A percentile compares a stretch with the other conserved stretches of the same genome.
These are phyloP conservation scores for Arothron firmamentum DNA, from an alignment of 2,113 vertebrate genomes.

Conservation along the genomic window DNA sequence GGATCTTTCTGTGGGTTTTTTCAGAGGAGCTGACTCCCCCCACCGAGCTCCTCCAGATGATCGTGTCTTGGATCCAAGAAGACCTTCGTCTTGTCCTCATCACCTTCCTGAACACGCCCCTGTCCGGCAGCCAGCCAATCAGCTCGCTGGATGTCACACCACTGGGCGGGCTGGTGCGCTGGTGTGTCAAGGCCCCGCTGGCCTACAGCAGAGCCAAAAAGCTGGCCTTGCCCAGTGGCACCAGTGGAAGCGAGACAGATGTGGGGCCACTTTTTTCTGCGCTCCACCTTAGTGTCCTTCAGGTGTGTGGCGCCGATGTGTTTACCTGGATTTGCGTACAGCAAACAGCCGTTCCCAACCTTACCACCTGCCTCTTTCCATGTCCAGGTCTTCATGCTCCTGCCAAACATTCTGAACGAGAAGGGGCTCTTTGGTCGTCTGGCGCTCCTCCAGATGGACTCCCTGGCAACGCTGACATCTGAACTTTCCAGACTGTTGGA, in stretches of 20 bases:
- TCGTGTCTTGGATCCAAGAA: constrained; percentile 91
- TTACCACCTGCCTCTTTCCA: constrained; percentile 15
- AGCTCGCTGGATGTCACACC: constrained; percentile 91
- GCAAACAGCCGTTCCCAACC: neutral
- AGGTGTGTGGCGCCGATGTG: constrained; percentile 73
- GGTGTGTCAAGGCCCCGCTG: constrained; percentile 92
- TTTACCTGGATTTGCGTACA: neutral
- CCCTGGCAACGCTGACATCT: constrained; percentile 77
- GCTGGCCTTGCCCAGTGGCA: constrained; percentile 68
- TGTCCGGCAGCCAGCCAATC: constrained; percentile 83
- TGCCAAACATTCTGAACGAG: constrained; percentile 87
- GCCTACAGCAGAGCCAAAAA: constrained; percentile 82
- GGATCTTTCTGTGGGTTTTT: constrained; percentile 9
- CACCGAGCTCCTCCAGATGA: constrained; percentile 87
- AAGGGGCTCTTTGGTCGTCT: constrained; percentile 92
- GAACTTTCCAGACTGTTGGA: constrained; percentile 80
- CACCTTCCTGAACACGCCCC: constrained; percentile 90
- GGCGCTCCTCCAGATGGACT: constrained; percentile 86
- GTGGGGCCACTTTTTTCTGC: constrained; percentile 83
- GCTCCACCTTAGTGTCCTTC: constrained; percentile 93
- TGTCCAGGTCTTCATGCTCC: constrained; percentile 83
- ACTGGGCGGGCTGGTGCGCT: constrained; percentile 85
- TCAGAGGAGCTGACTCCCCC: constrained; percentile 92
- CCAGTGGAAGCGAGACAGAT: constrained; percentile 47
- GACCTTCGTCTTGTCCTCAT: constrained; percentile 89